Evolutionary conservation across 2,888 invertebrate species (phyloP).

Genomic region (Ornithoptera alexandrae): DNA sequence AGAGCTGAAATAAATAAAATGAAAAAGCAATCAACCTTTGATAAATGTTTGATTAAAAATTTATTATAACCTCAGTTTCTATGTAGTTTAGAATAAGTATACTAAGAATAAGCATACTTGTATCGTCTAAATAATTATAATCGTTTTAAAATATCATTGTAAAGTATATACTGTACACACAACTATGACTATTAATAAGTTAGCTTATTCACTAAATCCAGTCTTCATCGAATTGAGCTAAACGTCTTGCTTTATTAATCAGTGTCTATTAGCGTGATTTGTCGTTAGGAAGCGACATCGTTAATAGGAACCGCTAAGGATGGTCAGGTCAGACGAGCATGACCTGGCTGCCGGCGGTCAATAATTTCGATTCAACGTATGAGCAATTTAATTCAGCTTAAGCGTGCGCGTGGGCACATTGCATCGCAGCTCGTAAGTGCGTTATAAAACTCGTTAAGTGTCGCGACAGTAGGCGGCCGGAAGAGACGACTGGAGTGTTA

Average conservation of each 20-base stretch:
- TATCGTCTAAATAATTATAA: background rate
- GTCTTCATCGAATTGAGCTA: conserved; percentile 16
- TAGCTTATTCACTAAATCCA: conserved; percentile 1
- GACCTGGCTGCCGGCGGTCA: conserved; percentile 51
- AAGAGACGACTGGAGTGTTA: conserved; percentile 67
- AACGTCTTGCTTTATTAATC: conserved; percentile 24
- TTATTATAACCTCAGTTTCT: no score
- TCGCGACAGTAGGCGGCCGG: conserved; percentile 77
- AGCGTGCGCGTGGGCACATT: conserved; percentile 63
- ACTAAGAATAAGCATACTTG: background rate
- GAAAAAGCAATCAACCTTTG: no score
- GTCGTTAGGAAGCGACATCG: conserved; percentile 20
- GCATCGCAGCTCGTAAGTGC: conserved; percentile 71
- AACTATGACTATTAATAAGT: background rate
- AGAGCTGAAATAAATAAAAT: no score
- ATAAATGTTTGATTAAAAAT: no score
- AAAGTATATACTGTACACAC: background rate
- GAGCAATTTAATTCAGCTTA: conserved; percentile 76
- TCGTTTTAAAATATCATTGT: background rate
- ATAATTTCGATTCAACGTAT: conserved; percentile 56
- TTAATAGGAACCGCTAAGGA: conserved; percentile 26
- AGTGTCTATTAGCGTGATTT: conserved; percentile 25
- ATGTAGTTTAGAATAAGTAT: no score
- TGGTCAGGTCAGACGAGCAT: conserved; percentile 31
- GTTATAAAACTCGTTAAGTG: conserved; percentile 76